These are phyloP conservation scores for Gonocerus acuteangulatus DNA, from an alignment of 2,888 invertebrate species.

Conservation along the genomic window DNA sequence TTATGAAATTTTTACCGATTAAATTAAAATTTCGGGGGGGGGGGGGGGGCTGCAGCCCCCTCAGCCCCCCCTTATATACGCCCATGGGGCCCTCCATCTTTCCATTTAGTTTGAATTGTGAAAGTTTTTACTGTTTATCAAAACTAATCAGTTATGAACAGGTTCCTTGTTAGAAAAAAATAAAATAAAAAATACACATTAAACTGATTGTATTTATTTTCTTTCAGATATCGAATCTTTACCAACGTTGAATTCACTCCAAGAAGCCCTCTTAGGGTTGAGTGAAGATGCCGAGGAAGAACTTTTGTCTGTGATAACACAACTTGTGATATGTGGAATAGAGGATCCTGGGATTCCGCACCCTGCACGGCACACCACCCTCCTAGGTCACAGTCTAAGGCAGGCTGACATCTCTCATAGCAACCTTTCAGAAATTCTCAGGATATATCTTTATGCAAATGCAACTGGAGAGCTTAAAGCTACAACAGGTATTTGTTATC, in stretches of 20 bases:
- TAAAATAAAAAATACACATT: too few relatives aligned
- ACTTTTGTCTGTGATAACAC: conserved; percentile 77
- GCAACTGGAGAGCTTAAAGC: conserved; percentile 80
- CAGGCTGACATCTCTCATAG: conserved; percentile 84
- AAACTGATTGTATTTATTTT: too few relatives aligned
- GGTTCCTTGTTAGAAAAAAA: too few relatives aligned
- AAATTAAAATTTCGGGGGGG: too few relatives aligned
- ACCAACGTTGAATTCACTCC: conserved; percentile 78
- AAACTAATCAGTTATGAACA: too few relatives aligned
- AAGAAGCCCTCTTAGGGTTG: conserved; percentile 73
- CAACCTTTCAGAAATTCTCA: conserved; percentile 82
- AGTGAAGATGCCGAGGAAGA: conserved; percentile 72
- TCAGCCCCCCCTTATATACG: too few relatives aligned
- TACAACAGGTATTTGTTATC: conserved; percentile 59
- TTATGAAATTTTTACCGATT: too few relatives aligned
- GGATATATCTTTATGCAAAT: conserved; percentile 85
- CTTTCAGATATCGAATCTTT: conserved; percentile 70
- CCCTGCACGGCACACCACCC: conserved; percentile 79
- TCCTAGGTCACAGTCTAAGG: conserved; percentile 80
- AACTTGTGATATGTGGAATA: conserved; percentile 82
- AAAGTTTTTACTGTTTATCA: too few relatives aligned
- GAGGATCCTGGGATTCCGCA: conserved; percentile 90
- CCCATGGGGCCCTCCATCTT: too few relatives aligned
- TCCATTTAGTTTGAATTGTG: too few relatives aligned
- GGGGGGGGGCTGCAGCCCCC: too few relatives aligned